phyloP scores from a whole-genome alignment of 2,888 invertebrate genomes.

The Didymodactylos carnosus region DNA sequence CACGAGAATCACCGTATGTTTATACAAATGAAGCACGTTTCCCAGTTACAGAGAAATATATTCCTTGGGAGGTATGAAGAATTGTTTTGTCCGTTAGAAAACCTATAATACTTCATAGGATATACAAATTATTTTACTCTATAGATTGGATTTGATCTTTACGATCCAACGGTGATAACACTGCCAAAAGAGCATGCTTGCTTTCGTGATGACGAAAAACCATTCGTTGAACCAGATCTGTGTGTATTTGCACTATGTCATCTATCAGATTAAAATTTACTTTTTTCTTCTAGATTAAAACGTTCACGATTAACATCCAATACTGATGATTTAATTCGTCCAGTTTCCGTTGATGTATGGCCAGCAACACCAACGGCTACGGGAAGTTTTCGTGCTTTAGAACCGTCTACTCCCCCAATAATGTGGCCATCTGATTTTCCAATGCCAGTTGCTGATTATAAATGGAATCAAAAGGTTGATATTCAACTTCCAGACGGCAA shows the following conservation, averaged over 20 bases:
- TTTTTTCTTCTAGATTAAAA: no score
- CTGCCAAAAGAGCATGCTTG: not conserved
- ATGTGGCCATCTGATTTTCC: not conserved
- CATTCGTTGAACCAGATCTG: constrained; percentile 29
- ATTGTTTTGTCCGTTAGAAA: no score
- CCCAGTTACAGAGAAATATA: constrained; percentile 33
- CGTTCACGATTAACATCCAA: no score
- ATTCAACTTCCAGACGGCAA: not conserved
- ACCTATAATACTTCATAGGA: no score
- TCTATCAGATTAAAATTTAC: not conserved
- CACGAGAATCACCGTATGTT: constrained; percentile 31
- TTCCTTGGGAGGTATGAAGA: constrained; percentile 33
- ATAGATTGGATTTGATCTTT: constrained; percentile 17
- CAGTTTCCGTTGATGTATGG: not conserved
- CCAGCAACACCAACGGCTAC: not conserved
- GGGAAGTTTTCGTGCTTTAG: not conserved
- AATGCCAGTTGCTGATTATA: not conserved
- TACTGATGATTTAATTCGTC: no score
- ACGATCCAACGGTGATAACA: constrained; percentile 5
- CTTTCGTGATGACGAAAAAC: constrained; percentile 21
- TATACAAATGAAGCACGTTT: constrained; percentile 28
- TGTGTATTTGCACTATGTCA: constrained; percentile 17
- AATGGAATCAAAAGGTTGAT: not conserved
- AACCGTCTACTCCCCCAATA: not conserved
- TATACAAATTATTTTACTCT: no score